Percentiles rank a stretch among this genome's conserved stretches.
Evolutionary conservation across 2,797 vertebrate genomes (phyloP).

Genomic region (Moxostoma hubbsi): DNA sequence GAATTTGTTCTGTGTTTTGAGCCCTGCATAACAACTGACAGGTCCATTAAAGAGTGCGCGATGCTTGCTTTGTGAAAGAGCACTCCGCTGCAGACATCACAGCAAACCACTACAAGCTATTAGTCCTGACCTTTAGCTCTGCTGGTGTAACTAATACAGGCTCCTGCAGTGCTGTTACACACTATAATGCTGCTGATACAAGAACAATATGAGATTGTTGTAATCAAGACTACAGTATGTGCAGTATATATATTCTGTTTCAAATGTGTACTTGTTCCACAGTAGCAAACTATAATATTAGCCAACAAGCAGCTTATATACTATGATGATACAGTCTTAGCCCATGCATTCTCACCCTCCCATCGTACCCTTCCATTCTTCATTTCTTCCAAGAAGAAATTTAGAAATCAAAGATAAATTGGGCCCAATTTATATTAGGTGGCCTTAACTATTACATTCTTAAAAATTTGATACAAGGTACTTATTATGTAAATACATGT

Average conservation of each 20-base stretch:
- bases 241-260: too few species aligned
- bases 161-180: slow-evolving; percentile 21
- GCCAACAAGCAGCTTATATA: too few species aligned
- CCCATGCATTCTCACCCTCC: too few species aligned
- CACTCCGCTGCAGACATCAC: slow-evolving; percentile 32
- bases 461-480: too few species aligned
- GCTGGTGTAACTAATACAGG: slow-evolving; percentile 47
- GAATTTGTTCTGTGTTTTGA: slow-evolving; percentile 35
- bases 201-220: neutral
- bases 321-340: too few species aligned
- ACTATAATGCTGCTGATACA: slow-evolving; percentile 8
- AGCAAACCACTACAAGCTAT: slow-evolving; percentile 51
- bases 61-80: slow-evolving; percentile 45
- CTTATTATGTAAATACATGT: too few species aligned
- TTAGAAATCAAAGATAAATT: neutral
- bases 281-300: too few species aligned
- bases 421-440: too few species aligned
- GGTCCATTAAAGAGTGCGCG: slow-evolving; percentile 49
- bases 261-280: too few species aligned
- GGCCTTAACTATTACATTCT: too few species aligned
- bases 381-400: neutral
- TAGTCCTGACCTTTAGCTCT: slow-evolving; percentile 58
- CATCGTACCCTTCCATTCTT: neutral
- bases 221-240: neutral
- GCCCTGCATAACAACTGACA: slow-evolving; percentile 48